Percentiles rank a stretch among this genome's conserved stretches.
Evolutionary conservation across 2,797 vertebrate genomes (phyloP).

Genomic region (Natrix natrix): DNA sequence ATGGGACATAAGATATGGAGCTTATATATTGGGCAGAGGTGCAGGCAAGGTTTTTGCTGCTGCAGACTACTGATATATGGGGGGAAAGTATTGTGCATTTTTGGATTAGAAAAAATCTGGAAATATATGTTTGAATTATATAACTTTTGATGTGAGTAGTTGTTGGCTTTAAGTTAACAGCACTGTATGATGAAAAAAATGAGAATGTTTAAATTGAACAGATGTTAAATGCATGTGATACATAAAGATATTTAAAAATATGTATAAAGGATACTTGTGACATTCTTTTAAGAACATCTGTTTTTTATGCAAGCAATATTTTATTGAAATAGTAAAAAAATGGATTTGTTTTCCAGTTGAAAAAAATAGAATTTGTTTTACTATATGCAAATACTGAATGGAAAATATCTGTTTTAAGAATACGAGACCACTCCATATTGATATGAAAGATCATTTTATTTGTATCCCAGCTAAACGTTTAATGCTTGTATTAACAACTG

Average conservation of each 20-base stretch:
- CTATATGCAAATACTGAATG: background rate
- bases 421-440: background rate
- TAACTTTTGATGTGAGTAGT: background rate
- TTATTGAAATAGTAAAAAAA: background rate
- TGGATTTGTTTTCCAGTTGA: background rate
- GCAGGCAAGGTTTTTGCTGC: background rate
- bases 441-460: constrained; percentile 14
- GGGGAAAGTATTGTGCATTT: background rate
- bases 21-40: background rate
- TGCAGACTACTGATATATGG: background rate
- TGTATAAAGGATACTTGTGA: background rate
- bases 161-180: background rate
- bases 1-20: background rate
- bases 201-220: background rate
- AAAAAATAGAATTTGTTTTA: background rate
- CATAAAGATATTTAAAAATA: background rate
- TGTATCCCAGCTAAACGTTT: background rate
- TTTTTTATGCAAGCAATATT: background rate
- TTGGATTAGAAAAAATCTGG: background rate
- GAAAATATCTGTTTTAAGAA: background rate
- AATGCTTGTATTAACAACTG: constrained; percentile 34
- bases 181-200: background rate
- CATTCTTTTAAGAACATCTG: background rate
- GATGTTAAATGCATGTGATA: background rate
- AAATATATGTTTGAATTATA: background rate